Evolutionary conservation across 2,113 vertebrate species (phyloP), one percentile per base, ranked within the genome.

Genomic region (Puma concolor): DNA sequence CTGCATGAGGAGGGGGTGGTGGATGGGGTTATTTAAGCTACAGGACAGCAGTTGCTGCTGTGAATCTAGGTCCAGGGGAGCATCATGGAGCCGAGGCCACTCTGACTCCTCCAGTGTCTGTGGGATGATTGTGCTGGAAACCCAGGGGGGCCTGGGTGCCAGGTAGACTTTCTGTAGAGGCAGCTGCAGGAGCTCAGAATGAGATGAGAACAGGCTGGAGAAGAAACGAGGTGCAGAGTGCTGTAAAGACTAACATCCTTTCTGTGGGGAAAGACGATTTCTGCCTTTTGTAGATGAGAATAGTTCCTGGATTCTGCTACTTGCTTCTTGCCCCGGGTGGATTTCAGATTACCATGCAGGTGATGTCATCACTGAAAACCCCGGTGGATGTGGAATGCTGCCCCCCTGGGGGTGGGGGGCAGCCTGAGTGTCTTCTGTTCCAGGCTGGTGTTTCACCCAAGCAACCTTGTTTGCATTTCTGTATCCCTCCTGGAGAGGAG

Each of bases 401-500:
- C 8, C 19, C 23, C 7, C 17, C 41, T 4, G 2, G 1, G 29
- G 7, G 8, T 29, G 25, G 19, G 21, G 25, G 44, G 33, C 60
- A 60, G 27, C 14, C 7, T 17, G 14, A 4, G 1, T 31, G 36
- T 54, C 33, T 16, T 84, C 66, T 3, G 17, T 60, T 74, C 11
- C 54, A 57, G 54, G 44, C 91, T 63, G 80, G 27, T 91, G 91
- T 89, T 95, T 88, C 81, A 44, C 1, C 1, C 5, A 52, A 60
- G 71, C 77, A 86, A 3, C 86, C 81, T 94, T 94, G 60, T 92
- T n/a, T 93, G 82, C n/a, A 31, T 96, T 91, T 91, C 8, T 92
- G 36, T 33, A 16, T 27, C 0, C 79, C 36, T 50, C 63, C 74
- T 79, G 36, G 66, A 85, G 63, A 67, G 23, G 29, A 88, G 94